Percentiles rank a stretch among this genome's conserved stretches.
Evolutionary conservation across 2,888 invertebrate genomes (phyloP).

Genomic region (Coelogynopora nodosa): DNA sequence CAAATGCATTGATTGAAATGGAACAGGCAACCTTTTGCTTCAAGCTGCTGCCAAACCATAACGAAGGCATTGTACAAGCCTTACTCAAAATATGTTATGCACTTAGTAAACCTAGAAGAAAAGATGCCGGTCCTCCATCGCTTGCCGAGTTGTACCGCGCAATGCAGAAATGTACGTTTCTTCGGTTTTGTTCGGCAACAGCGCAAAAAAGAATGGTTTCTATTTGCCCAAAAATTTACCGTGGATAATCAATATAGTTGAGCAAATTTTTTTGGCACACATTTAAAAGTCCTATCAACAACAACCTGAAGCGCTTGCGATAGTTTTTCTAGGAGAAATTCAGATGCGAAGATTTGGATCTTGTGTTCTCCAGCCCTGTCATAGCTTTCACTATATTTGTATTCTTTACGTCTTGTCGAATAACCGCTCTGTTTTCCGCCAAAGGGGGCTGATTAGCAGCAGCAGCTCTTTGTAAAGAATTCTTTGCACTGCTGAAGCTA

Average conservation of each 20-base stretch:
- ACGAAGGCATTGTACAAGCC: not conserved
- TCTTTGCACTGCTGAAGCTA: no score
- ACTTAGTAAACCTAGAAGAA: not conserved
- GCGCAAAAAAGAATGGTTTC: not conserved
- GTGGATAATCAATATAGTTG: not conserved
- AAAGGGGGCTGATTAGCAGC: not conserved
- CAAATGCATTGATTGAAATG: not conserved
- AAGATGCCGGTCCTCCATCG: not conserved
- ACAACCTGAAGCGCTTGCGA: not conserved
- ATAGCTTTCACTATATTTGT: no score
- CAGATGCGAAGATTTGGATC: not conserved
- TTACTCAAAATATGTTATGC: no score
- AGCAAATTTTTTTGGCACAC: not conserved
- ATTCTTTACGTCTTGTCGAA: not conserved
- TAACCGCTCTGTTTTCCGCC: not conserved
- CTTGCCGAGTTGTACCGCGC: not conserved
- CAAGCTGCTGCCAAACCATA: not conserved
- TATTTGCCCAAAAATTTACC: not conserved
- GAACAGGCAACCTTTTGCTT: not conserved
- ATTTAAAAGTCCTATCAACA: not conserved
- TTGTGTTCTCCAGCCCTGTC: not conserved
- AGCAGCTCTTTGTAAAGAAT: no score
- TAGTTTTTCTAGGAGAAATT: not conserved
- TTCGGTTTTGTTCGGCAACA: not conserved
- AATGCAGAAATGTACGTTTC: not conserved